phyloP scores from a whole-genome alignment of 2,797 vertebrate genomes.

The Emydoidea blandingii region DNA sequence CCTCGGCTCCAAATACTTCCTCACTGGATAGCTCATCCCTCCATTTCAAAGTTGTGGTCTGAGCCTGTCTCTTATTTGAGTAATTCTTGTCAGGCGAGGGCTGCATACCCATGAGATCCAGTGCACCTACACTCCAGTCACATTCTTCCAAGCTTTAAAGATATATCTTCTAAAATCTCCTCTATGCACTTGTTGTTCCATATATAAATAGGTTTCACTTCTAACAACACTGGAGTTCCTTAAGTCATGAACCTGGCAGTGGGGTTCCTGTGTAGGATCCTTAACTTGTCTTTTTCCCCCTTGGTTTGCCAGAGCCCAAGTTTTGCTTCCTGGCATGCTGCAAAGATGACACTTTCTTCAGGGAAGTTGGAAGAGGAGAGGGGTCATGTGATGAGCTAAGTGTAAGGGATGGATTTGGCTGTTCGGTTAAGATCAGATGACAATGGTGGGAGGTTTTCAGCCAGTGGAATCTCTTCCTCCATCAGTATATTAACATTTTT shows the following conservation, averaged over 20 bases:
- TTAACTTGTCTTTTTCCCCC: accelerated
- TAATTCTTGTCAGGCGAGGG: too few species aligned
- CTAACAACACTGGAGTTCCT: not conserved
- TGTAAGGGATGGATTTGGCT: not conserved
- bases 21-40: too few species aligned
- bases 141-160: too few species aligned
- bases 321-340: not conserved
- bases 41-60: too few species aligned
- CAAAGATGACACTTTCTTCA: not conserved
- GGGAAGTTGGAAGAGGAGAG: not conserved
- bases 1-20: not conserved
- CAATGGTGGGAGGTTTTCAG: too few species aligned
- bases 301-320: not conserved
- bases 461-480: too few species aligned
- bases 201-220: not conserved
- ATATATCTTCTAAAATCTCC: too few species aligned
- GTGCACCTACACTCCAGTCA: too few species aligned
- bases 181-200: not conserved
- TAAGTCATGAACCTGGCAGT: accelerated
- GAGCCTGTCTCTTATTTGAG: too few species aligned
- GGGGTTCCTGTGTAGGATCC: not conserved
- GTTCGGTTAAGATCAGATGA: not conserved
- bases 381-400: not conserved
- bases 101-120: too few species aligned
- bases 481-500: too few species aligned